Conservation (phyloP, 2,113 vertebrate species). For the Hemiprocne comata region DNA sequence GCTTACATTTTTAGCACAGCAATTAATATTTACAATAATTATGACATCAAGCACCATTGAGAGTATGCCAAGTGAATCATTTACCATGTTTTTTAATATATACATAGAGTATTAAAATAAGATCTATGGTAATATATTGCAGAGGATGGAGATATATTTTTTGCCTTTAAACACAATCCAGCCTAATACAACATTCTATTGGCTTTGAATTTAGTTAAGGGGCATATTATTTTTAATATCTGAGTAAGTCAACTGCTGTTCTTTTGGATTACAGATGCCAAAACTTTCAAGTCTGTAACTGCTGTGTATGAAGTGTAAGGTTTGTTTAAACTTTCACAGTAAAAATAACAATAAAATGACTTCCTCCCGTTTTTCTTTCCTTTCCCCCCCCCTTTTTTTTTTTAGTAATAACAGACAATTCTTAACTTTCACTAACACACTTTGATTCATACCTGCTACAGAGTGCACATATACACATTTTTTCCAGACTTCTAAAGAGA, state of each 20-base stretch:
- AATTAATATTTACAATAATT: conserved; percentile 86
- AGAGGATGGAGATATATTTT: conserved; percentile 12
- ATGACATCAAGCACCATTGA: conserved; percentile 81
- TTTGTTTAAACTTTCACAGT: conserved; percentile 68
- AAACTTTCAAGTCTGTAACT: conserved; percentile 65
- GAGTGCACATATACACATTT: conserved; percentile 81
- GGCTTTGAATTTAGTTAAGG: conserved; percentile 67
- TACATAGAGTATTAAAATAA: conserved; percentile 70
- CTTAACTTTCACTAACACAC: conserved; percentile 78
- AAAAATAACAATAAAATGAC: conserved; percentile 77
- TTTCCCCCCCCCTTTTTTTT: not conserved
- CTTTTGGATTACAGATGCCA: conserved; percentile 31
- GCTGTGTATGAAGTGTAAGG: conserved; percentile 67
- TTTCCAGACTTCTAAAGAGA: conserved; percentile 86
- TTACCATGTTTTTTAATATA: conserved; percentile 64
- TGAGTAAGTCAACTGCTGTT: conserved; percentile 48
- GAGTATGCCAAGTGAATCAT: conserved; percentile 71
- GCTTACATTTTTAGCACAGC: conserved; percentile 85
- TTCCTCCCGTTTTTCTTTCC: conserved; percentile 27
- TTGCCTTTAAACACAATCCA: conserved; percentile 54
- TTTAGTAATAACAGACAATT: conserved; percentile 76
- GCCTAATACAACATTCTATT: conserved; percentile 35
- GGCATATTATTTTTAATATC: conserved; percentile 63
- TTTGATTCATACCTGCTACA: conserved; percentile 82
- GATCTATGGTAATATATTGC: conserved; percentile 52